Evolutionary conservation across 2,888 invertebrate genomes (phyloP).

Genomic region (Gonocerus acuteangulatus): DNA sequence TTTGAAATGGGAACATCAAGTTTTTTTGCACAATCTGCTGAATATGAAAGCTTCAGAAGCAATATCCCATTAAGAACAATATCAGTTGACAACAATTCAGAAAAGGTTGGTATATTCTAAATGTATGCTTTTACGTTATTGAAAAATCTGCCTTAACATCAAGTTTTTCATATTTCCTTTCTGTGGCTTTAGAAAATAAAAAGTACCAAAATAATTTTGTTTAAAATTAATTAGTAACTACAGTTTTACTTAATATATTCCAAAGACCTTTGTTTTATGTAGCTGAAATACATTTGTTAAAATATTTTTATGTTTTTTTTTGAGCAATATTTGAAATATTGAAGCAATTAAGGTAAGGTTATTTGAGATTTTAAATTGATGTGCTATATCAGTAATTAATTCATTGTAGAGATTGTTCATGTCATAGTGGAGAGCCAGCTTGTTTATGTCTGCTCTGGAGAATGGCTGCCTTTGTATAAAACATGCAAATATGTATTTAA

Average conservation of each 20-base stretch:
- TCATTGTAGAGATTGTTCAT: no score
- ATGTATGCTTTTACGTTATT: no score
- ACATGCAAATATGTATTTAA: no score
- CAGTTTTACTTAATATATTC: not conserved
- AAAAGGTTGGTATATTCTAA: conserved; percentile 54
- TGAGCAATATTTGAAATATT: no score
- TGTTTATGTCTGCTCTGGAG: no score
- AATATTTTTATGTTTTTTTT: no score
- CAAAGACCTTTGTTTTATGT: not conserved
- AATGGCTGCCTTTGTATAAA: no score
- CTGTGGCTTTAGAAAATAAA: not conserved
- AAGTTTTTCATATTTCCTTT: not conserved
- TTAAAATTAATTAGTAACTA: not conserved
- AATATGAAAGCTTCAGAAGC: conserved; percentile 71
- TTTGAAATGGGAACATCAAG: conserved; percentile 42
- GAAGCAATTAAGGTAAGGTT: no score
- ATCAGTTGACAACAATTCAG: conserved; percentile 68
- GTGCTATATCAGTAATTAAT: no score
- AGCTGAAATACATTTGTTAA: no score
- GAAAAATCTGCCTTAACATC: not conserved
- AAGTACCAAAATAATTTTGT: not conserved
- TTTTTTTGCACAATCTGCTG: conserved; percentile 65
- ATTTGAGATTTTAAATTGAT: no score
- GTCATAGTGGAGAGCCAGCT: no score
- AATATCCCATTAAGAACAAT: conserved; percentile 67